Evolutionary conservation across 2,113 vertebrate genomes (phyloP), one percentile per base, ranked within the genome.

Genomic region (Rostratula benghalensis): DNA sequence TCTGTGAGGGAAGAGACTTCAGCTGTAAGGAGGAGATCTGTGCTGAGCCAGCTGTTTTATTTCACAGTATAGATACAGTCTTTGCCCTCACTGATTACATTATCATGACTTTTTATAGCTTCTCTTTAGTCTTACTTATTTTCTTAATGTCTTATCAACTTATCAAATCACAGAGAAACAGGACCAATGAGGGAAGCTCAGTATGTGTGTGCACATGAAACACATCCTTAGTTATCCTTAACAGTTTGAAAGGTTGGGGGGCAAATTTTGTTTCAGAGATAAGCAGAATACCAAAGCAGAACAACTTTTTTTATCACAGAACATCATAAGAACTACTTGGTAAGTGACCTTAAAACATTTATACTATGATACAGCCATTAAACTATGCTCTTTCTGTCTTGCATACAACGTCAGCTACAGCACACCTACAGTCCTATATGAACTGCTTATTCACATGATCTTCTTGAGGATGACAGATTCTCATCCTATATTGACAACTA

Each of bases 101-200:
- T 80, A 74, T 53, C 27, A 19, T 28, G 46, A 70, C n/a, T 80
- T 76, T 31, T 65, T 71, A 83, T 4, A 83, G 14, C 25, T 67
- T 78, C 59, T 61, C 24, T 83, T 91, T 41, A 73, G 43, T 13
- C 11, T 31, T 13, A 2, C 18, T 51, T 61, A 37, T 77, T 89
- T 65, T 50, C 27, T 77, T 54, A 37, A 6, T 68, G 37, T 24
- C 30, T 61, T 77, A 59, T 9, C 31, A 46, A 27, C 31, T 70
- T 70, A 57, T 14, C 7, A 50, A 74, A 11, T 78, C 53, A 78
- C 46, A 78, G 56, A 81, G 31, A 76, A 89, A 87, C 13, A 87
- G 0, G 0, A 5, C 41, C 31, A 14, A 12, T n/a, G 21, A 87
- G 13, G 56, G 64, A 82, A 82, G 7, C 13, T 27, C 45, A 69